A percentile compares a stretch with the other conserved stretches of the same genome.
Conservation (phyloP, 2,113 vertebrate genomes). For the Ageneiosus marmoratus region DNA sequence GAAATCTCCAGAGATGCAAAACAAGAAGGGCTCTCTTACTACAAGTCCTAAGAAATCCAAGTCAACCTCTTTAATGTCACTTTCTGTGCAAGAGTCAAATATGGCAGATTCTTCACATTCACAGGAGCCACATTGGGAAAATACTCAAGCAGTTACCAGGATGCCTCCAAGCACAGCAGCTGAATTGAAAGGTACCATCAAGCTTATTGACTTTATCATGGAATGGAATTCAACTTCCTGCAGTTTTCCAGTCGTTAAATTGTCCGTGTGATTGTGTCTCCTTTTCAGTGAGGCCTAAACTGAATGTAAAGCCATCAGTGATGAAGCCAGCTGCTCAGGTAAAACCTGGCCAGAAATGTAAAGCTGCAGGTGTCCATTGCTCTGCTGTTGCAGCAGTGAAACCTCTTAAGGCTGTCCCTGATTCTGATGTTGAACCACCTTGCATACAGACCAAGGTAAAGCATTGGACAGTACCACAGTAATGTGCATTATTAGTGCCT, state of each 20-base stretch:
- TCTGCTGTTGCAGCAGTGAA: slow-evolving; percentile 87
- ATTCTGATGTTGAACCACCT: slow-evolving; percentile 17
- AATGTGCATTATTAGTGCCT: background rate
- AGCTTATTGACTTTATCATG: background rate
- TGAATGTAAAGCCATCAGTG: slow-evolving; percentile 83
- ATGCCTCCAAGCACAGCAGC: slow-evolving; percentile 42
- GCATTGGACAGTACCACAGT: no score
- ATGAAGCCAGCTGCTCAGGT: slow-evolving; percentile 72
- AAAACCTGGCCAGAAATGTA: slow-evolving; percentile 77
- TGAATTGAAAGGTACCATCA: slow-evolving; percentile 68
- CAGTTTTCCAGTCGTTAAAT: background rate
- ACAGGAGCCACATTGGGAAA: slow-evolving; percentile 4
- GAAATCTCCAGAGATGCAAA: slow-evolving; percentile 14
- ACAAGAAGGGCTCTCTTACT: background rate
- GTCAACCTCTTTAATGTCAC: background rate
- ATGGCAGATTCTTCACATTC: slow-evolving; percentile 5
- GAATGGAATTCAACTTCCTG: background rate
- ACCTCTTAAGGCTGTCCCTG: slow-evolving; percentile 71
- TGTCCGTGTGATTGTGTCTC: background rate
- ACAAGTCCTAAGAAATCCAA: slow-evolving; percentile 4
- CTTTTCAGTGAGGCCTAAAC: slow-evolving; percentile 80
- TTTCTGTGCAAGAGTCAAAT: slow-evolving; percentile 20
- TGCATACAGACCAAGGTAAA: slow-evolving; percentile 53
- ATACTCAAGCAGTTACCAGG: slow-evolving; percentile 26
- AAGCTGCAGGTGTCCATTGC: slow-evolving; percentile 60